Base-by-base conservation (phyloP, 2,797 vertebrate genomes). In the Ctenopoma kingsleyae region DNA sequence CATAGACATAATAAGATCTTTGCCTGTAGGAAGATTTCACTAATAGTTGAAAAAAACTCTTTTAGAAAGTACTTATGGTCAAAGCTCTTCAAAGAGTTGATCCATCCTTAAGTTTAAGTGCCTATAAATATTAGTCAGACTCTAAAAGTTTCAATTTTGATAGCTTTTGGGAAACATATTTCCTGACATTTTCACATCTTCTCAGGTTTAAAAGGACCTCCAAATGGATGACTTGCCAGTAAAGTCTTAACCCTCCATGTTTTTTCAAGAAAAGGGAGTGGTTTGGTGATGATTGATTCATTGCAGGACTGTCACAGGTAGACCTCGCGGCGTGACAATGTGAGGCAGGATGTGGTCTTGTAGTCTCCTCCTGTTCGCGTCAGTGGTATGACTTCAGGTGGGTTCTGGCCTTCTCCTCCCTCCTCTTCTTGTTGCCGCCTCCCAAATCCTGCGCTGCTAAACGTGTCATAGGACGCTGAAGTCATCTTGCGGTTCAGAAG, bases 401-500 rank as follows among this genome's bases (percentile, higher is more conserved):
- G 80, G 62, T 87, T 90, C 68, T 89, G 89, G 78, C 89, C 88
- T 67, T 94, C 93, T 63, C 90, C 86, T 55, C 83, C 92, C 36
- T 92, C 92, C 69, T 94, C 95, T 63, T 96, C 96, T 71, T 91
- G 96, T 25, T 93, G 96, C 91, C 96, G 95, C 91, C 91, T 80
- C 17, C 95, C 96, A 49, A 97, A 97, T 76, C 95, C 97, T 32
- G 97, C 96, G n/a, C 94, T 92, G 50, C 95, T 97, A 91, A 99
- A 98, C 43, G 97, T 98, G 91, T 99, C 97, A 50, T 99, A 99
- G 74, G 97, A 98, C 1, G 93, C 92, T 1, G 97, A 98, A 81
- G 97, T 97, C 94, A 98, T 95, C 95, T 98, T 99, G 91, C 97
- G 98, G 91, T 97, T 98, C 23, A 98, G 96, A 72, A 98, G 96